Conservation (phyloP, 2,113 vertebrate species). For the Oostethus manadensis region DNA sequence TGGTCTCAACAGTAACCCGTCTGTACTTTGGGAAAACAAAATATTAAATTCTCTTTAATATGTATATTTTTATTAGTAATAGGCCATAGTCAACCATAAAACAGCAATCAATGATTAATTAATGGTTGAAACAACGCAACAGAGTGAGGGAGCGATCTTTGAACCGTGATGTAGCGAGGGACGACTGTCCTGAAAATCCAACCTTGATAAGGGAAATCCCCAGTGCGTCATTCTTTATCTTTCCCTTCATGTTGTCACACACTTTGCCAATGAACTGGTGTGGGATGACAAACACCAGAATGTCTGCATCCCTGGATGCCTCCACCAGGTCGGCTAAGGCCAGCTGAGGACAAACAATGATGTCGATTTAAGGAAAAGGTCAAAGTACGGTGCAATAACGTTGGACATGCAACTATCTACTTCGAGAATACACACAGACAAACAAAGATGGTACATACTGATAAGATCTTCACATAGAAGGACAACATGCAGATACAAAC, state of each 20-base stretch:
- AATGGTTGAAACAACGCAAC: too few relatives aligned
- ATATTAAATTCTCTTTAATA: too few relatives aligned
- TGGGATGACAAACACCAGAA: conserved; percentile 92
- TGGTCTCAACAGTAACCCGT: too few relatives aligned
- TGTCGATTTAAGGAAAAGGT: background rate
- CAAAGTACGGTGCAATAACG: background rate
- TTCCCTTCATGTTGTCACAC: conserved; percentile 87
- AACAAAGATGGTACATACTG: background rate
- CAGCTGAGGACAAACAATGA: conserved; percentile 65
- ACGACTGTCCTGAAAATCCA: background rate
- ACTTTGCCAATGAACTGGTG: conserved; percentile 88
- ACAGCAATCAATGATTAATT: too few relatives aligned
- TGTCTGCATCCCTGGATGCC: conserved; percentile 77
- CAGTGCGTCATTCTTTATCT: conserved; percentile 78
- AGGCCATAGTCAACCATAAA: too few relatives aligned
- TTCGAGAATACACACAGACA: background rate
- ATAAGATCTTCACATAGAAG: background rate
- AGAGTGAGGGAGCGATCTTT: too few relatives aligned
- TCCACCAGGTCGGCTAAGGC: conserved; percentile 87
- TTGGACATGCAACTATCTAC: background rate
- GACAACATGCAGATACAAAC: background rate
- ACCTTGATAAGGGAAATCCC: conserved; percentile 97
- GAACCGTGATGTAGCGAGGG: too few relatives aligned
- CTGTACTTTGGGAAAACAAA: too few relatives aligned
- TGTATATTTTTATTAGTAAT: too few relatives aligned